A percentile compares a stretch with the other conserved stretches of the same genome.
Conservation (phyloP, 2,888 invertebrate genomes). For the Agrotis clavis region DNA sequence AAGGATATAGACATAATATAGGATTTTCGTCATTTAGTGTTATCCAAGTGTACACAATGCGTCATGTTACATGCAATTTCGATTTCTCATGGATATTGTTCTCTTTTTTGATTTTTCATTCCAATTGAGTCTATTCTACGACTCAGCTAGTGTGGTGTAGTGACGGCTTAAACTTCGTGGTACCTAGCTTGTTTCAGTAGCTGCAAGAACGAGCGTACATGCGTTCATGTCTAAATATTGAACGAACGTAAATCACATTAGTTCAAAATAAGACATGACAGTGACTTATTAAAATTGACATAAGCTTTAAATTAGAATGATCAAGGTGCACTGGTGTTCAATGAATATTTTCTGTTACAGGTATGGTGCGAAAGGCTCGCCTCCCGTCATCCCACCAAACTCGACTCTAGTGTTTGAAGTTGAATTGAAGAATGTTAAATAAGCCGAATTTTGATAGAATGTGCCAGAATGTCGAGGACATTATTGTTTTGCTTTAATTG, state of each 20-base stretch:
- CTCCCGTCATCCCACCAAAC: constrained; percentile 97
- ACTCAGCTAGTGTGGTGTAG: no score
- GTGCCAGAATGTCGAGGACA: constrained; percentile 72
- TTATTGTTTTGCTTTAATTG: constrained; percentile 74
- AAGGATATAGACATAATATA: neutral
- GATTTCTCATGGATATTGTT: neutral
- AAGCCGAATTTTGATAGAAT: constrained; percentile 71
- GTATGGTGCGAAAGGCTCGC: constrained; percentile 94
- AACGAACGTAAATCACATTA: no score
- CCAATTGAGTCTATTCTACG: no score
- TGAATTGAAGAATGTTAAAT: constrained; percentile 95
- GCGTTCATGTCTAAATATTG: no score
- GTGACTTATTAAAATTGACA: neutral
- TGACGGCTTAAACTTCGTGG: no score
- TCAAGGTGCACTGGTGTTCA: neutral
- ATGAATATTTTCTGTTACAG: constrained; percentile 79
- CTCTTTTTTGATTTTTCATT: neutral
- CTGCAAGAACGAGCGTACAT: no score
- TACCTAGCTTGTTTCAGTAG: no score
- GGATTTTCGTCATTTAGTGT: no score
- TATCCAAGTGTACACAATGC: no score
- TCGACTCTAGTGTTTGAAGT: constrained; percentile 97
- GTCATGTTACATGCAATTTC: neutral
- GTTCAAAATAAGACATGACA: neutral
- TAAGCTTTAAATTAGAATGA: neutral